phyloP scores from a whole-genome alignment of 2,888 invertebrate genomes.

The Alsophila aescularia region DNA sequence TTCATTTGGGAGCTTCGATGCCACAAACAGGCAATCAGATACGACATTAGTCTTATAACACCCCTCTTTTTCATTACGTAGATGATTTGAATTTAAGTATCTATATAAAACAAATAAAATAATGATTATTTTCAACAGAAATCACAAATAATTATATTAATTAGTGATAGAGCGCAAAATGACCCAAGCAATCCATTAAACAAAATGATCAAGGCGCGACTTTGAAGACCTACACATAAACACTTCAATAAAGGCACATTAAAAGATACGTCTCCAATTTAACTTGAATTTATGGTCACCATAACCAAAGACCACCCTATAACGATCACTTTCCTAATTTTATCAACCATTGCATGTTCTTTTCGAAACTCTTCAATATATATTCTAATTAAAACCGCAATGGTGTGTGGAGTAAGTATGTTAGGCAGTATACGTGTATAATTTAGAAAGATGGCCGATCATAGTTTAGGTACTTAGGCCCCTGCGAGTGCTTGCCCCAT shows the following conservation, averaged over 20 bases:
- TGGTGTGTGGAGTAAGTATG: constrained; percentile 2
- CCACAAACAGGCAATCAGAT: too few relatives aligned
- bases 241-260: constrained; percentile 79
- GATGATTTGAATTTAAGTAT: too few relatives aligned
- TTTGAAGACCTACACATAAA: constrained; percentile 54
- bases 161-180: background rate
- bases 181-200: constrained; percentile 19
- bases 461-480: constrained; percentile 49
- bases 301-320: constrained; percentile 54
- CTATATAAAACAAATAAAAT: background rate
- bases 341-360: constrained; percentile 16
- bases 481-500: constrained; percentile 69
- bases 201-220: constrained; percentile 14
- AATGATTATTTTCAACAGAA: background rate
- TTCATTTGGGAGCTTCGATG: too few relatives aligned
- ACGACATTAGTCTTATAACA: too few relatives aligned
- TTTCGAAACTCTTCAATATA: background rate
- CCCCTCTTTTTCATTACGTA: too few relatives aligned
- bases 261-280: constrained; percentile 80
- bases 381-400: constrained; percentile 29
- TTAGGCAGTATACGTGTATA: constrained; percentile 20
- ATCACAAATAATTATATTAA: too few relatives aligned
- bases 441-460: constrained; percentile 33
- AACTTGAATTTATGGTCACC: constrained; percentile 76
- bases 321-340: constrained; percentile 35